Evolutionary conservation across 2,797 vertebrate genomes (phyloP).

Genomic region (Pempheris klunzingeri): DNA sequence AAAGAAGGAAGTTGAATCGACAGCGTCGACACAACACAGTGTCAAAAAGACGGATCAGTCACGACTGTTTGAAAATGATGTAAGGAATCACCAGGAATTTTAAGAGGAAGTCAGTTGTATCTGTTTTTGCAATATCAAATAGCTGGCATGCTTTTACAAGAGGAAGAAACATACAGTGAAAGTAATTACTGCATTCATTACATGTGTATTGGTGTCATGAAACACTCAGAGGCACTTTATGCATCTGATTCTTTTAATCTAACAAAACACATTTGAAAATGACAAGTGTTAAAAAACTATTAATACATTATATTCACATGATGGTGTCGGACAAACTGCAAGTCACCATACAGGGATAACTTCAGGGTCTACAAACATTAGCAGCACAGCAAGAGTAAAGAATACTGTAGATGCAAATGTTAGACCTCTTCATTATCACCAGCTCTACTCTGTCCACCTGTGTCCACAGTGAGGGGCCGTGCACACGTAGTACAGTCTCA

Average conservation of each 20-base stretch:
- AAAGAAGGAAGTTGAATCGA: constrained; percentile 55
- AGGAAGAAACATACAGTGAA: background rate
- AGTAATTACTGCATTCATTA: background rate
- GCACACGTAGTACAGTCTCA: constrained; percentile 96
- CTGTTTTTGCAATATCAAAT: constrained; percentile 8
- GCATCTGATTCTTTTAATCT: constrained; percentile 62
- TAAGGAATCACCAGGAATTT: background rate
- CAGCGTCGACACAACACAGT: background rate
- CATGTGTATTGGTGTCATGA: background rate
- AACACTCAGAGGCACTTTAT: constrained; percentile 39
- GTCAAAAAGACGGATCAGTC: background rate
- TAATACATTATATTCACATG: constrained; percentile 57
- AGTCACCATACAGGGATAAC: background rate
- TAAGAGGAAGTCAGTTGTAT: background rate
- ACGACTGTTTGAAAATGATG: background rate
- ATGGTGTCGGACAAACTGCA: constrained; percentile 22
- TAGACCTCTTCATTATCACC: background rate
- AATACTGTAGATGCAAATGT: constrained; percentile 22
- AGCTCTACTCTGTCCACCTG: constrained; percentile 92
- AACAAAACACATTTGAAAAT: constrained; percentile 50
- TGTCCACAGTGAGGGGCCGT: constrained; percentile 96
- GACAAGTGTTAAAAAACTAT: constrained; percentile 42
- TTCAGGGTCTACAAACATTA: constrained; percentile 20
- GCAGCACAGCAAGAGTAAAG: too few relatives aligned
- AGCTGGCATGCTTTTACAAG: background rate